Conservation (phyloP, 2,113 vertebrate genomes). For the Eretmochelys imbricata region DNA sequence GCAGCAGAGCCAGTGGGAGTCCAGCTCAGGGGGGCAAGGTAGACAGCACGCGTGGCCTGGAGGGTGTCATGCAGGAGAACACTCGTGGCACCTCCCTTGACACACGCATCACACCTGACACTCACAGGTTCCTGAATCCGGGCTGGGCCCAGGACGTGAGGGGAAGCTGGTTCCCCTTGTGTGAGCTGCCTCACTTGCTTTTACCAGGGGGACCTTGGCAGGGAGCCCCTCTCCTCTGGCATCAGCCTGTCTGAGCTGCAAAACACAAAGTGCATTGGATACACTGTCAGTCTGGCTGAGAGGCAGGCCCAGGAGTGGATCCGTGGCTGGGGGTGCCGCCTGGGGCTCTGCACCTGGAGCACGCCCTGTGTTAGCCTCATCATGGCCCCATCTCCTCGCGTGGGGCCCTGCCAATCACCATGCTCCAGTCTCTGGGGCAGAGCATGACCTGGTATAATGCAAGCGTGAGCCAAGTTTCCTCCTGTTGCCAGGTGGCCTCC, state of each 20-base stretch:
- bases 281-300: neutral
- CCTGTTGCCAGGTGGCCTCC: too few species aligned
- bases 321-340: neutral
- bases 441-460: too few species aligned
- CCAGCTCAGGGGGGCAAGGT: neutral
- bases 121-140: neutral
- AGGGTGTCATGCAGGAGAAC: neutral
- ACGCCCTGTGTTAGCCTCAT: too few species aligned
- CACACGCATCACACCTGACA: neutral
- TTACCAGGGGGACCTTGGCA: neutral
- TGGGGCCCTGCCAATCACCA: too few species aligned
- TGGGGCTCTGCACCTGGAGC: too few species aligned
- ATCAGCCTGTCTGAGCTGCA: neutral
- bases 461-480: too few species aligned
- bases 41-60: neutral
- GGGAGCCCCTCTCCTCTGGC: neutral
- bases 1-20: neutral
- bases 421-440: too few species aligned
- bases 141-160: neutral
- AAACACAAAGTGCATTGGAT: neutral
- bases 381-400: too few species aligned
- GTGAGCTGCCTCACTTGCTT: neutral
- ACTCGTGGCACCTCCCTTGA: neutral
- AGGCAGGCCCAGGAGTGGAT: neutral
- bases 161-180: neutral